Percentiles rank a stretch among this genome's conserved stretches.
phyloP scores from a whole-genome alignment of 35 echinoderm and acorn worm species.

The Ophioderma brevispina region DNA sequence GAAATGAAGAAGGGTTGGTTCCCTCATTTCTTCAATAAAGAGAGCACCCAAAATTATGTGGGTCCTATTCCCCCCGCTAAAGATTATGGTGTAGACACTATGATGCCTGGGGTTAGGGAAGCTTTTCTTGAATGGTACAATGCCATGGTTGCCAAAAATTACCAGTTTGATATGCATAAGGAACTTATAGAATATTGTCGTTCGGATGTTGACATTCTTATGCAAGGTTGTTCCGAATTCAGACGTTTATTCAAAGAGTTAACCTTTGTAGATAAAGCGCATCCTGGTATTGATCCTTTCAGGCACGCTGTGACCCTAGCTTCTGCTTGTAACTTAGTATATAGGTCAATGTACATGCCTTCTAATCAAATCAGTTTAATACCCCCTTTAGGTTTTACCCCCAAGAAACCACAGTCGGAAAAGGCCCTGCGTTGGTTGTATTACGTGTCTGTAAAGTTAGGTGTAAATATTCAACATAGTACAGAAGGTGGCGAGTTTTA shows the following conservation, averaged over 20 bases:
- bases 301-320: slow-evolving; percentile 58
- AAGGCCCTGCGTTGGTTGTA: slow-evolving; percentile 24
- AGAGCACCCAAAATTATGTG: slow-evolving; percentile 17
- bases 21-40: slow-evolving; percentile 59
- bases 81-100: slow-evolving; percentile 47
- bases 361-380: slow-evolving; percentile 38
- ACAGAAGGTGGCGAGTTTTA: slow-evolving; percentile 31
- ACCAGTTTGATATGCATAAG: slow-evolving; percentile 46
- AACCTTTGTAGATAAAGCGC: background rate
- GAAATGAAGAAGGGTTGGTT: slow-evolving; percentile 81
- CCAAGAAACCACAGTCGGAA: slow-evolving; percentile 5
- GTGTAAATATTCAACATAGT: slow-evolving; percentile 52
- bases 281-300: slow-evolving; percentile 46
- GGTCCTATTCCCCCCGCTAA: slow-evolving; percentile 3
- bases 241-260: slow-evolving; percentile 35
- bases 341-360: slow-evolving; percentile 38
- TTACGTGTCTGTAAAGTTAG: background rate
- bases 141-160: background rate
- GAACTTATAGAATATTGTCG: slow-evolving; percentile 55
- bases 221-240: slow-evolving; percentile 40
- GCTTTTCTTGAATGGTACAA: slow-evolving; percentile 55
- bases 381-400: slow-evolving; percentile 11
- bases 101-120: slow-evolving; percentile 2
- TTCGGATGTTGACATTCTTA: slow-evolving; percentile 60
- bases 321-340: slow-evolving; percentile 69